Evolutionary conservation across 1,140 invertebrate genomes (phyloP), one percentile per base, ranked within the genome.

Genomic region (Monochamus saltuarius): DNA sequence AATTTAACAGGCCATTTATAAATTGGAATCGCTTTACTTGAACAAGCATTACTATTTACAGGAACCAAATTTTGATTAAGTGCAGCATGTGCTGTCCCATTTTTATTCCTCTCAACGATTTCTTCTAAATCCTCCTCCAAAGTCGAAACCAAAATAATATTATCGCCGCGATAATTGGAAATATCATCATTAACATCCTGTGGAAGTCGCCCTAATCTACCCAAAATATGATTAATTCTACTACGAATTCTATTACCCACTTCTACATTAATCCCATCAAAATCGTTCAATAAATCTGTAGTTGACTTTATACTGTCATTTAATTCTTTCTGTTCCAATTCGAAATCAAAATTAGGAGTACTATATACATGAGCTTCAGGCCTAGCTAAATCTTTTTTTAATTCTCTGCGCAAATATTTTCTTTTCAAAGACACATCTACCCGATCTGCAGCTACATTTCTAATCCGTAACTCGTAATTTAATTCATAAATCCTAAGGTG

Each of bases 401-500:
- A 11, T 49, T 49, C 46, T 49, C 46, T 49, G 11, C 46, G 46
- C 11, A 49, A 22, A 49, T 17, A 49, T 49, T 49, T 49, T 29
- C 19, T 14, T 22, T 49, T 49, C 46, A 49, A 49, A 49, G 16
- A 14, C 1, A 49, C 11, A 17, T 49, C 2, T 10, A 49, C 46
- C 22, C 46, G 14, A 49, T 49, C 46, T 17, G 46, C 22, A 19
- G 9, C 19, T 29, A 49, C 46, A 10, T 19, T 19, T 7, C 45
- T 14, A 47, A 47, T 47, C 11, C 13, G 7, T 22, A 47, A 47
- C 22, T 47, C 46, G 22, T 49, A 49, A 49, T 49, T 49, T 1
- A 49, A 49, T 22, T 49, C 46, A 49, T 49, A 29, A 6, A 49
- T 22, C 22, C 46, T n/a, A n/a, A 47, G n/a, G 22, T 47, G 46